These are phyloP conservation scores for Oreochromis aureus DNA, from an alignment of 2,113 vertebrate species.

Conservation along the genomic window DNA sequence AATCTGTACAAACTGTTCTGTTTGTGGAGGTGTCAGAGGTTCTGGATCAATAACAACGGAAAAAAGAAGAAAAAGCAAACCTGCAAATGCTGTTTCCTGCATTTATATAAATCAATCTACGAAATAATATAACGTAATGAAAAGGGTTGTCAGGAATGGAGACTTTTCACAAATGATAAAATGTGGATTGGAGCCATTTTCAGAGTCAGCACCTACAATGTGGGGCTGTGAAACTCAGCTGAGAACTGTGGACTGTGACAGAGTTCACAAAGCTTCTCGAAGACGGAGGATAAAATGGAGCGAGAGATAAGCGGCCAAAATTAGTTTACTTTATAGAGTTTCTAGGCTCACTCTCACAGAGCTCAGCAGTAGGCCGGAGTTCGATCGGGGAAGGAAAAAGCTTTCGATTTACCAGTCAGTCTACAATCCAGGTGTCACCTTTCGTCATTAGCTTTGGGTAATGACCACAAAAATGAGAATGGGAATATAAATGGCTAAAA, in stretches of 20 bases:
- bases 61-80: background rate
- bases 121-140: background rate
- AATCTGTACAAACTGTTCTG: background rate
- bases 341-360: background rate
- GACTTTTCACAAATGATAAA: background rate
- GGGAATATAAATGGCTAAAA: background rate
- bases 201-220: background rate
- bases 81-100: background rate
- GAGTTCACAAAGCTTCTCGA: background rate
- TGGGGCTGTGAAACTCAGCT: background rate
- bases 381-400: background rate
- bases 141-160: background rate
- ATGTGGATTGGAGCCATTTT: background rate
- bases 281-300: background rate
- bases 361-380: background rate
- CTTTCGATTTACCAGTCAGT: background rate
- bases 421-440: background rate
- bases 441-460: background rate
- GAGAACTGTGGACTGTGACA: background rate
- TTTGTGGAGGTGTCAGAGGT: background rate
- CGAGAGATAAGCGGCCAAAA: background rate
- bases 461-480: background rate
- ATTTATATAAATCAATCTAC: background rate
- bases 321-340: background rate
- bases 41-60: background rate